Base-by-base conservation (phyloP, 2,888 invertebrate species). In the Cheilosia vulpina region DNA sequence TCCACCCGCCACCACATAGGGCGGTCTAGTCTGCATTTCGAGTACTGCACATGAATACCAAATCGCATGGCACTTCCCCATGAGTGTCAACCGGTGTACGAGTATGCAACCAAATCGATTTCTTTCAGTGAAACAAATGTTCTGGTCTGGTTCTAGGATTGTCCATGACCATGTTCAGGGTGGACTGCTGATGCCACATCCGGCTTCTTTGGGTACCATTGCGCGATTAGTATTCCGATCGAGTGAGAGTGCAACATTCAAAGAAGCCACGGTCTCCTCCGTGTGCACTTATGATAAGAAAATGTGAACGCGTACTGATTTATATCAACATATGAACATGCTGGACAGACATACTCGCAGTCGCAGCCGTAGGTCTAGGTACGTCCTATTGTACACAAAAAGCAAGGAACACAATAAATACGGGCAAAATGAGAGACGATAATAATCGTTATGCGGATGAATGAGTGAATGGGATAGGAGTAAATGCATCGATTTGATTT, bases 271-370 rank as follows among this genome's bases (percentile, higher is more conserved):
- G 55, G 47, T 7, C 53, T 31, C 27, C 31, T 27, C 31, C 3
- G 45, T 75, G 75, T 76, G 84, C 84, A 80, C 84, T 84, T 80
- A 76, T 84, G 85, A 85, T 85, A 85, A 85, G 81, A 76, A 68
- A 71, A 85, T 85, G 85, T 85, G 71, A 31, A 85, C 85, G 85
- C 85, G 85, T 85, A 85, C 85, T 85, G 85, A 85, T 85, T 85
- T 85, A 85, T 85, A 85, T 85, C 85, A 81, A 81, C 81, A 66
- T 68, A 57, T 84, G 66, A 71, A 76, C 84, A 84, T 66, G 60
- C 21, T 76, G 66, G 72, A 73, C 78, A 63, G 66, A 62, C 73
- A 69, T 55, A 41, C 19, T 38, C 13, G 38, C 13, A 38, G 4
- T 3, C 11, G 9, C 15, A 41, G 21, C 7, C 31, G 9, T 6